Conservation (phyloP, 2,888 invertebrate species). For the Charanyca ferruginea region DNA sequence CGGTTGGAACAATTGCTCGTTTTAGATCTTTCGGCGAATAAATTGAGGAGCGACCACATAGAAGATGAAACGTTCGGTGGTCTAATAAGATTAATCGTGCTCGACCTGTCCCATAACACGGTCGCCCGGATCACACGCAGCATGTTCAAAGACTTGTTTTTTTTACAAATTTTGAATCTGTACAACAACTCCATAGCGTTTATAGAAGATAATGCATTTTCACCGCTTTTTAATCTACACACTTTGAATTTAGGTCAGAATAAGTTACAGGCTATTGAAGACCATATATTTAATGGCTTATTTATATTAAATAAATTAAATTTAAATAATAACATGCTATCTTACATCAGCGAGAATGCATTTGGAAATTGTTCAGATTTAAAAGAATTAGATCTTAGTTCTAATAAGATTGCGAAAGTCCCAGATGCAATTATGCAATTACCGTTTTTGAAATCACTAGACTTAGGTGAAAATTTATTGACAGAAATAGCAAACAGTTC, state of each 20-base stretch:
- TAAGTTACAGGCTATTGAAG: conserved; percentile 94
- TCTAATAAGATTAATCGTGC: conserved; percentile 95
- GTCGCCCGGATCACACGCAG: conserved; percentile 95
- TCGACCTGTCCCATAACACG: conserved; percentile 96
- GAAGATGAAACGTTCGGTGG: conserved; percentile 97
- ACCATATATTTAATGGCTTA: conserved; percentile 95
- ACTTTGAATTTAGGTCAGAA: conserved; percentile 97
- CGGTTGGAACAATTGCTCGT: conserved; percentile 96
- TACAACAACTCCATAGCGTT: conserved; percentile 96
- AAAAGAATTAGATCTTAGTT: conserved; percentile 97
- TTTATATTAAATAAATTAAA: conserved; percentile 96
- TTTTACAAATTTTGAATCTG: conserved; percentile 96
- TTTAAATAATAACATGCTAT: conserved; percentile 95
- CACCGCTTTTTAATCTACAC: conserved; percentile 96
- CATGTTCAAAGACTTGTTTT: conserved; percentile 96
- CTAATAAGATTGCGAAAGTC: conserved; percentile 95
- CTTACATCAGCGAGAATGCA: conserved; percentile 94
- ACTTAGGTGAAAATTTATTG: conserved; percentile 97
- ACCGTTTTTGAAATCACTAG: conserved; percentile 96
- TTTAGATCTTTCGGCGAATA: conserved; percentile 96
- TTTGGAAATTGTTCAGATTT: conserved; percentile 97
- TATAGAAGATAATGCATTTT: conserved; percentile 96
- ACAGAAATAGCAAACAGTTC: conserved; percentile 95
- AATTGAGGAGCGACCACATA: conserved; percentile 96
- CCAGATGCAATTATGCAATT: conserved; percentile 96